These are phyloP conservation scores for Pseudopleuronectes americanus DNA, from an alignment of 2,797 vertebrate species.

Conservation along the genomic window DNA sequence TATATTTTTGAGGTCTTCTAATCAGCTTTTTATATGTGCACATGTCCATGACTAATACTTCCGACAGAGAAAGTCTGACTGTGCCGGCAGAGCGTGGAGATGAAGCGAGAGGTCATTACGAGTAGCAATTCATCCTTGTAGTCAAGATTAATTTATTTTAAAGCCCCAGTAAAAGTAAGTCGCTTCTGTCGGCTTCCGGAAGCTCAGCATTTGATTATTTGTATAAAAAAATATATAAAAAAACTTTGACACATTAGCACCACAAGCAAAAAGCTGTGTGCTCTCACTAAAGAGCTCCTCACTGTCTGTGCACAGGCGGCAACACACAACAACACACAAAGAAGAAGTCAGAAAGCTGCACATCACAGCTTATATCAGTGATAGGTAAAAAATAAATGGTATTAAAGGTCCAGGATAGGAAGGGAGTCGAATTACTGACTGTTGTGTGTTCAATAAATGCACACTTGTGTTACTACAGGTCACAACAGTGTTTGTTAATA, in stretches of 20 bases:
- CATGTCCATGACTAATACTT: conserved; percentile 3
- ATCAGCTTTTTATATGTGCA: background rate
- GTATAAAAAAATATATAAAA: background rate
- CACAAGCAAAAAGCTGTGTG: background rate
- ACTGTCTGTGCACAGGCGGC: background rate
- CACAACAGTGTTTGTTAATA: too few species aligned
- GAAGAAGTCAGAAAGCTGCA: background rate
- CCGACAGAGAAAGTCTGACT: background rate
- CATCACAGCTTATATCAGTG: background rate
- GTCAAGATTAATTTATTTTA: background rate
- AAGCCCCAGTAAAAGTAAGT: background rate
- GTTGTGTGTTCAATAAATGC: too few species aligned
- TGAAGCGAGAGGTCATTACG: background rate
- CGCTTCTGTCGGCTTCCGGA: background rate
- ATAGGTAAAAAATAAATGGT: background rate
- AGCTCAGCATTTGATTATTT: background rate
- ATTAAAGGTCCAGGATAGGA: too few species aligned
- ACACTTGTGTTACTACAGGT: too few species aligned
- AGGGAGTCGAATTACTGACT: too few species aligned
- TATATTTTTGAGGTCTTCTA: background rate
- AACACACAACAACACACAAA: background rate
- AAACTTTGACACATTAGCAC: background rate
- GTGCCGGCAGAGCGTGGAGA: background rate
- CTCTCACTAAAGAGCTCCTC: background rate
- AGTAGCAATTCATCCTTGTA: background rate